Evolutionary conservation across 1,140 invertebrate species (phyloP), one percentile per base, ranked within the genome.

Genomic region (Drosophila nigromelanica): DNA sequence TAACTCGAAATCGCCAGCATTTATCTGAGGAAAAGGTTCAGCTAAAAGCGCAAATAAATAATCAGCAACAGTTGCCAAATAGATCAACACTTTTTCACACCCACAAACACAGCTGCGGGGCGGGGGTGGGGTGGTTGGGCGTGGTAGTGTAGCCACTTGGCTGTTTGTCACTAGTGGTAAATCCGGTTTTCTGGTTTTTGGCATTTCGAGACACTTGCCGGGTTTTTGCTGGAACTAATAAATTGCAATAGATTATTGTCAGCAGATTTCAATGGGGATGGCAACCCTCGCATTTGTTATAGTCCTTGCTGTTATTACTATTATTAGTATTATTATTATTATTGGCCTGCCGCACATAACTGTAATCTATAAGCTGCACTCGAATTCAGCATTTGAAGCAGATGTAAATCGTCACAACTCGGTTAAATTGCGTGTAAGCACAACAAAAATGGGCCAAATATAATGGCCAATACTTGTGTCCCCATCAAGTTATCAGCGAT

Each of bases 1-100:
- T 45, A 51, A 45, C 30, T 58, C 8, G 7, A 39, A 51, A 51
- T 66, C 45, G 52, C 61, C 69, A 42, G 45, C 37, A 60, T 68
- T 51, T 68, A 51, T 42, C 37, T 50, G 12, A 51, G 21, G 24
- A 48, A 60, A 68, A 50, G 40, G 66, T 33, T 61, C 27, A 39
- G 39, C 73, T 89, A 89, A 89, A 89, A 89, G 83, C 83, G 73
- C 85, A 89, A 83, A 89, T 89, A 89, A 89, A 89, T 89, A 89
- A 89, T 89, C 83, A 87, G 83, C 83, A 89, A 89, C 83, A 87
- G 83, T 89, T 87, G 83, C 83, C 83, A 77, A 89, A 87, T 77
- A 87, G 83, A 89, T 87, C 82, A 78, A 70, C 73, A 86, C 68
- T 72, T 76, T 64, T 80, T 63, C 40, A 14, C 67, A 60, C 30